phyloP scores from a whole-genome alignment of 2,113 vertebrate genomes.

The Coregonus clupeaformis region DNA sequence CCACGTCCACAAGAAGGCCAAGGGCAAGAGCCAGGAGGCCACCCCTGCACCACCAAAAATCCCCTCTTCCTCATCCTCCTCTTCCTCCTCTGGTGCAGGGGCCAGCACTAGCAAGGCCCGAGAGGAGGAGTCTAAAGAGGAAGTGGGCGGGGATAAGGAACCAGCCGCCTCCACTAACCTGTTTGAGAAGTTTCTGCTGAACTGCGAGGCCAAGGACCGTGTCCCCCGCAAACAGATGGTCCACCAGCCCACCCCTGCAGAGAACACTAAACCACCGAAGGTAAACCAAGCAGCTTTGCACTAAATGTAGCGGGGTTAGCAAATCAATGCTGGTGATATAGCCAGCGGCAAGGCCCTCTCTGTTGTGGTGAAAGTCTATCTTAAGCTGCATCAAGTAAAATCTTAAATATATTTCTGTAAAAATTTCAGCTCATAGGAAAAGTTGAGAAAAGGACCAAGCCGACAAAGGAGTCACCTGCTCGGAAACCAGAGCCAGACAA shows the following conservation, averaged over 20 bases:
- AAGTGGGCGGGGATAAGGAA: slow-evolving; percentile 60
- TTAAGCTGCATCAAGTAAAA: background rate
- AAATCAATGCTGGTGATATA: background rate
- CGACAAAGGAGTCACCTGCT: slow-evolving; percentile 79
- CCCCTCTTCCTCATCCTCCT: slow-evolving; percentile 49
- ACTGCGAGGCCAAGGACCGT: slow-evolving; percentile 76
- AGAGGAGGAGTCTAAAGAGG: slow-evolving; percentile 70
- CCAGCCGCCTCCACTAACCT: slow-evolving; percentile 65
- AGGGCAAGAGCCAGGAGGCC: slow-evolving; percentile 62
- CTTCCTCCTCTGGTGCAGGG: slow-evolving; percentile 46
- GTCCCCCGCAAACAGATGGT: slow-evolving; percentile 60
- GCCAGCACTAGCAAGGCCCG: slow-evolving; percentile 44
- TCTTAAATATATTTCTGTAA: slow-evolving; percentile 9
- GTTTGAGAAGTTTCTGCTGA: slow-evolving; percentile 76
- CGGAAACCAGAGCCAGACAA: slow-evolving; percentile 82
- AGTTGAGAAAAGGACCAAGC: slow-evolving; percentile 77
- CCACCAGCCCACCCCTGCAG: slow-evolving; percentile 38
- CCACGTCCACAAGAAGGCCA: slow-evolving; percentile 51
- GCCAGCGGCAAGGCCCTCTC: background rate
- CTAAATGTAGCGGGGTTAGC: background rate
- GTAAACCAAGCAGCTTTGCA: slow-evolving; percentile 38
- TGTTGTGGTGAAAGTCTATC: background rate
- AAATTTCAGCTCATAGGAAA: slow-evolving; percentile 74
- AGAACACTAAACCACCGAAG: slow-evolving; percentile 63
- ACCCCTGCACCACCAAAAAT: slow-evolving; percentile 35